These are phyloP conservation scores for Ageneiosus marmoratus DNA, from an alignment of 2,113 vertebrate species.

Conservation along the genomic window DNA sequence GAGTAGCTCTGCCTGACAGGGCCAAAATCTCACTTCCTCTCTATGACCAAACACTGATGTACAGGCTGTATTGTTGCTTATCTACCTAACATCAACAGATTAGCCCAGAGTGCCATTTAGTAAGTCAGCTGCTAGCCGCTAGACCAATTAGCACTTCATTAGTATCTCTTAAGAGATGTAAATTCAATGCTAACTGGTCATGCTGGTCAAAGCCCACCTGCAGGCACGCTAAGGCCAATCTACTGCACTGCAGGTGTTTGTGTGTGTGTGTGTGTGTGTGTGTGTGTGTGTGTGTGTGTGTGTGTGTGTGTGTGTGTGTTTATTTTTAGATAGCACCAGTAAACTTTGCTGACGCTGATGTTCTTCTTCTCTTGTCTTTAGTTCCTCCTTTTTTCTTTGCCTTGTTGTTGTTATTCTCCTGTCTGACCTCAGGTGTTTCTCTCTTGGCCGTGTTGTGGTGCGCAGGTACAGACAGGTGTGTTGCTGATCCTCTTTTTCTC, in stretches of 20 bases:
- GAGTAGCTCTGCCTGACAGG: conserved; percentile 19
- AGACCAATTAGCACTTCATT: conserved; percentile 63
- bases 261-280: conserved; percentile 38
- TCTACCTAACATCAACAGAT: conserved; percentile 52
- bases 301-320: not conserved
- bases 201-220: conserved; percentile 41
- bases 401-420: not conserved
- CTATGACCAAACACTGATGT: conserved; percentile 36
- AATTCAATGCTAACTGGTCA: conserved; percentile 58
- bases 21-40: conserved; percentile 31
- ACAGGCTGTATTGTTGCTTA: conserved; percentile 42
- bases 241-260: conserved; percentile 43
- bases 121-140: conserved; percentile 42
- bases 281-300: conserved; percentile 44
- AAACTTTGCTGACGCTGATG: not conserved
- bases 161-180: conserved; percentile 62
- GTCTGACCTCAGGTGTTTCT: not conserved
- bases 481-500: not conserved
- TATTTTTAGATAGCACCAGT: not conserved
- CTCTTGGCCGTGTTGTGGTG: not conserved
- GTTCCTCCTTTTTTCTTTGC: not conserved
- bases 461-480: conserved; percentile 24
- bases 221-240: conserved; percentile 36
- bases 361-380: not conserved
- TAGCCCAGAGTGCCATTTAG: conserved; percentile 40